Evolutionary conservation across 2,797 vertebrate species (phyloP).

Genomic region (Malacoraja senta): DNA sequence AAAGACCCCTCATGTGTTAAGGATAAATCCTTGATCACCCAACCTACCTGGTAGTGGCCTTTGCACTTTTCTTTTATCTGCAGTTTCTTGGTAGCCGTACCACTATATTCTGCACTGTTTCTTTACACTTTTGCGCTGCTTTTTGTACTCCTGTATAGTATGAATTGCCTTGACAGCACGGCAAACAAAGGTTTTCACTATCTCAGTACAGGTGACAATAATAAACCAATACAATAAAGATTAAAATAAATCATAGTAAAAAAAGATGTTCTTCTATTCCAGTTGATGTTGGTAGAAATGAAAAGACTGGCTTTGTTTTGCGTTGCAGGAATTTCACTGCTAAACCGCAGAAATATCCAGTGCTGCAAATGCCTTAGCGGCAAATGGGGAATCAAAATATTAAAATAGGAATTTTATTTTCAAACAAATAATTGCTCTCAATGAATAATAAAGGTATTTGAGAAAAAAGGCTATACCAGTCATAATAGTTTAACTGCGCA

Average conservation of each 20-base stretch:
- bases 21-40: too few species aligned
- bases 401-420: not conserved
- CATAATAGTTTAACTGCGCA: slow-evolving; percentile 14
- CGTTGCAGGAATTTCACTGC: not conserved
- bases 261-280: not conserved
- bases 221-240: too few species aligned
- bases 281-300: not conserved
- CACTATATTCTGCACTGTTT: too few species aligned
- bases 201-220: too few species aligned
- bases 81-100: too few species aligned
- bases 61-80: too few species aligned
- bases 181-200: too few species aligned
- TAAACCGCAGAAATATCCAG: not conserved
- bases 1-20: too few species aligned
- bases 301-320: not conserved
- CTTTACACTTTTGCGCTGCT: too few species aligned
- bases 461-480: not conserved
- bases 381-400: not conserved
- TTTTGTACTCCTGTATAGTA: too few species aligned
- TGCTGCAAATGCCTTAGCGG: not conserved
- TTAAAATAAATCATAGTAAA: not conserved
- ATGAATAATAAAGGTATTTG: not conserved
- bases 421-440: not conserved
- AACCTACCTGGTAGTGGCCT: too few species aligned
- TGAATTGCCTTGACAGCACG: too few species aligned